Base-by-base conservation (phyloP, 2,113 vertebrate genomes). In the Tiliqua scincoides region DNA sequence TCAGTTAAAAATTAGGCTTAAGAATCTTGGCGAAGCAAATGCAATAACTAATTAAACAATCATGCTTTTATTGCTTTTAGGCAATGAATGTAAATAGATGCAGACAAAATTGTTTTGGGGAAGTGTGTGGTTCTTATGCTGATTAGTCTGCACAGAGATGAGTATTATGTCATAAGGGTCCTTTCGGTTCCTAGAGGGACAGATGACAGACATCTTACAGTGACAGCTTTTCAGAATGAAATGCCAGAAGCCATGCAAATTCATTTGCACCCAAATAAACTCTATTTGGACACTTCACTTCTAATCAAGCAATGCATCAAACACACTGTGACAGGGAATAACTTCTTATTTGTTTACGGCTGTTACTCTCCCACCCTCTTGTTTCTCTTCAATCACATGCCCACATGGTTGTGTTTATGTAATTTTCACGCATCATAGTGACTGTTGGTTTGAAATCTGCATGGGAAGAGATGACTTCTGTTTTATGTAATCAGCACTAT, bases 41-140 rank as follows among this genome's bases (percentile, higher is more conserved):
- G 30, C 32, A 83, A 67, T 57, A 81, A 20, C 72, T 88, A 90
- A 79, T 83, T 79, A 91, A 87, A 52, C 17, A 75, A 65, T 84
- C 57, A 18, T 68, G 32, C 43, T 52, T 1, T 48, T 35, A 70
- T 6, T 35, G 6, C n/a, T 63, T 52, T 65, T 30, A 62, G 32
- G 18, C 40, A 40, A 21, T 62, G 82, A 57, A 14, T 61, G 0
- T 27, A 76, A 78, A 65, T 79, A 62, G 11, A 75, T 82, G 40
- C 21, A 89, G 65, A 78, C 83, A 32, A 32, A 2, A 54, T 52
- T 57, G 17, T 59, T 6, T 52, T 27, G 10, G 61, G 80, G 74
- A 62, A 12, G 48, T 7, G 9, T 27, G 48, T 20, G 30, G 43
- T 25, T 4, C 79, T 79, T 18, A 14, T 80, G 10, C 15, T 30